Evolutionary conservation across 1,140 invertebrate species (phyloP).

Genomic region (Temnothorax nylanderi): DNA sequence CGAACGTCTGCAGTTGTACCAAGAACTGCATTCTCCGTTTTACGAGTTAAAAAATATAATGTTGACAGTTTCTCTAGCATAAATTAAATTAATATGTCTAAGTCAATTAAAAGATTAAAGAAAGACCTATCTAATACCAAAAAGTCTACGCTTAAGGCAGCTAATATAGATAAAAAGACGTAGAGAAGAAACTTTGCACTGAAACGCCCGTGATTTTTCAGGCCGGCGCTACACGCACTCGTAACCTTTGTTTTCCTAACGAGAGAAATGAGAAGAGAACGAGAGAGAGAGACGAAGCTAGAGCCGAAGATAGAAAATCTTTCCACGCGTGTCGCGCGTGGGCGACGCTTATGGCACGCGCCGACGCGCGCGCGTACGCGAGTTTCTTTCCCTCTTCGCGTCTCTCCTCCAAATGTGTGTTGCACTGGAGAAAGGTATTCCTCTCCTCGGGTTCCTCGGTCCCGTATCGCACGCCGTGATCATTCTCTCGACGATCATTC

Average conservation of each 20-base stretch:
- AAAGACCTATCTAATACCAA: neutral
- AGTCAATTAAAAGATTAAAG: neutral
- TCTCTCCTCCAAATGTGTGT: neutral
- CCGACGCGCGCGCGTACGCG: conserved; percentile 59
- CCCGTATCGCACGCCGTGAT: conserved; percentile 10
- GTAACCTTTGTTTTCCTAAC: neutral
- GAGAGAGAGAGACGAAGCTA: neutral
- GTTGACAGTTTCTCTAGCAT: neutral
- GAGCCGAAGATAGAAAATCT: conserved; percentile 25
- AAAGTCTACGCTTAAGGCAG: neutral
- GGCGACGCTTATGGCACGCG: conserved; percentile 68
- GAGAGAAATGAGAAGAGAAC: neutral
- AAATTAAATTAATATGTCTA: neutral
- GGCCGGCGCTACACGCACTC: neutral
- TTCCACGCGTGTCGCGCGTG: conserved; percentile 53
- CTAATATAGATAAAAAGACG: neutral
- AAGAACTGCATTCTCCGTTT: neutral
- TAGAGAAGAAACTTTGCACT: neutral
- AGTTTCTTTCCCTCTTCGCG: neutral
- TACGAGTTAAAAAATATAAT: neutral
- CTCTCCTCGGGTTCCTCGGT: conserved; percentile 21
- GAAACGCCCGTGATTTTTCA: neutral
- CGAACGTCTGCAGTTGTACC: neutral
- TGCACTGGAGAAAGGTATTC: conserved; percentile 30
- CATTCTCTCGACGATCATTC: conserved; percentile 21